Evolutionary conservation across 2,797 vertebrate genomes (phyloP).

Genomic region (Cirrhinus mrigala): DNA sequence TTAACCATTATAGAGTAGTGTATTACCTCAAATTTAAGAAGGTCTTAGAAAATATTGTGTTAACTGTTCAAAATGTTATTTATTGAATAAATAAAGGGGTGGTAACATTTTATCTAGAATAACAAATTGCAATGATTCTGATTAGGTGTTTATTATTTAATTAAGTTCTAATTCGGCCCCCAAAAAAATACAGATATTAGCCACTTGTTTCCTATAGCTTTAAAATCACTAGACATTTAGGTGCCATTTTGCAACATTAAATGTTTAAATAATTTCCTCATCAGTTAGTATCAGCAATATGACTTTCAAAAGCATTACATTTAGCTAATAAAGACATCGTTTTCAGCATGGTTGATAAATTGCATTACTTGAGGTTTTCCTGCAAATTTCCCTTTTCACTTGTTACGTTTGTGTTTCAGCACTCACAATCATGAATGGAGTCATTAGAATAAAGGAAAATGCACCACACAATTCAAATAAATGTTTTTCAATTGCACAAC

Average conservation of each 20-base stretch:
- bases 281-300: not conserved
- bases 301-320: slow-evolving; percentile 11
- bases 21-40: slow-evolving; percentile 77
- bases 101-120: not conserved
- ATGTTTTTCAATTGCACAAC: slow-evolving; percentile 5
- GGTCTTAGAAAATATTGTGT: slow-evolving; percentile 73
- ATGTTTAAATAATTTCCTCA: not conserved
- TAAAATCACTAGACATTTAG: not conserved
- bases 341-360: slow-evolving; percentile 6
- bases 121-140: not conserved
- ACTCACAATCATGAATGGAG: not conserved
- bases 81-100: slow-evolving; percentile 8
- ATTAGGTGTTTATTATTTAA: not conserved
- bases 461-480: slow-evolving; percentile 2
- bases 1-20: slow-evolving; percentile 47
- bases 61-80: slow-evolving; percentile 62
- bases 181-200: not conserved
- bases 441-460: not conserved
- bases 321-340: not conserved
- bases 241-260: slow-evolving; percentile 1
- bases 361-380: slow-evolving; percentile 6
- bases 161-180: not conserved
- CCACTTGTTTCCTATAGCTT: not conserved
- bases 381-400: not conserved
- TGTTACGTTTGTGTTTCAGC: not conserved